Percentiles rank a stretch among this genome's conserved stretches.
Evolutionary conservation across 2,113 vertebrate genomes (phyloP).

Genomic region (Microcebus lehilahytsara): DNA sequence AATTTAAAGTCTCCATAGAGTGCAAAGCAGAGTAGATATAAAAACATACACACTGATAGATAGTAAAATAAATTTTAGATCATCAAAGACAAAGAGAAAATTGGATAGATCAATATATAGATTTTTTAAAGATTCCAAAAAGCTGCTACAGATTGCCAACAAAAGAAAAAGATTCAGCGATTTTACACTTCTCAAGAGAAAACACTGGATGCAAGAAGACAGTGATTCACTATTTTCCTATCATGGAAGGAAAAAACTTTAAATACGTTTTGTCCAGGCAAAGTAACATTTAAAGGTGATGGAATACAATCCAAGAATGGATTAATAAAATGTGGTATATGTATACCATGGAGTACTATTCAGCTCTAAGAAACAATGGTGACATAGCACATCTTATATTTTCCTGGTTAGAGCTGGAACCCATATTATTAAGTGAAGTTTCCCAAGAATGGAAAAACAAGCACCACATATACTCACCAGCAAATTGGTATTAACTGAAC

Average conservation of each 20-base stretch:
- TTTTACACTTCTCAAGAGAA: neutral
- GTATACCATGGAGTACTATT: too few relatives aligned
- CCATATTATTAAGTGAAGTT: too few relatives aligned
- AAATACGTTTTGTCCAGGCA: neutral
- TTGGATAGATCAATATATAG: neutral
- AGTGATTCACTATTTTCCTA: neutral
- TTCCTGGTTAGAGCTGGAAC: too few relatives aligned
- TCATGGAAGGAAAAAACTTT: neutral
- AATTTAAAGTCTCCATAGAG: neutral
- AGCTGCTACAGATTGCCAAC: neutral
- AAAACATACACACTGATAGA: neutral
- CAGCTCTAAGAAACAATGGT: too few relatives aligned
- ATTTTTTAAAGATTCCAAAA: neutral
- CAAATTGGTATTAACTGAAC: too few relatives aligned
- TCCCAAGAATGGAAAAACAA: too few relatives aligned
- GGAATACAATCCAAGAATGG: neutral
- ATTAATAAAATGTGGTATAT: too few relatives aligned
- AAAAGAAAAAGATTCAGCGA: neutral
- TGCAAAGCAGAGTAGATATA: neutral
- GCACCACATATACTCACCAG: too few relatives aligned
- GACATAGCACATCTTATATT: too few relatives aligned
- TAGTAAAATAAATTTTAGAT: neutral
- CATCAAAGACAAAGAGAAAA: neutral
- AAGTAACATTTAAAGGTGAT: neutral
- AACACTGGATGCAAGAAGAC: neutral